phyloP scores from a whole-genome alignment of 2,888 invertebrate genomes.

The Chaitophorus viminalis region DNA sequence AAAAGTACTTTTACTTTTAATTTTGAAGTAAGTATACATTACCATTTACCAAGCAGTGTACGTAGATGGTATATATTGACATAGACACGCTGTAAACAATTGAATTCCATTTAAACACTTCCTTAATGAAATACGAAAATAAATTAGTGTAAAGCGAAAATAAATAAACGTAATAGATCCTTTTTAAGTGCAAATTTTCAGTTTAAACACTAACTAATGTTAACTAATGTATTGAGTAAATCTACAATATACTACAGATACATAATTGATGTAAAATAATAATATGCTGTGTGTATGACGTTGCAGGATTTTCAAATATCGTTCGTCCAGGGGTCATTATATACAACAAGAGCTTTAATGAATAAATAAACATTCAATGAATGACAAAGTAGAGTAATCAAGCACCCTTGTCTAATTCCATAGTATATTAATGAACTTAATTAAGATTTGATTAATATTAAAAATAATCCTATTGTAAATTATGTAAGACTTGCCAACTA shows the following conservation, averaged over 20 bases:
- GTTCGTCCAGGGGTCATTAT: conserved; percentile 13
- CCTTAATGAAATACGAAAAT: conserved; percentile 7
- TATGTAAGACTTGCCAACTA: neutral
- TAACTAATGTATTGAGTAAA: neutral
- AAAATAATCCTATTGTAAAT: neutral
- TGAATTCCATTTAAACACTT: neutral
- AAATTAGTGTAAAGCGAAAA: conserved; percentile 3
- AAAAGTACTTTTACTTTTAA: neutral
- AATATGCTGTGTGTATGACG: neutral
- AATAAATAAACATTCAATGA: conserved; percentile 51
- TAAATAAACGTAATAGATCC: neutral
- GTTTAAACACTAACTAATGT: neutral
- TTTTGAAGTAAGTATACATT: neutral
- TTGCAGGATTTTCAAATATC: conserved; percentile 10
- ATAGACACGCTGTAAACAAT: neutral
- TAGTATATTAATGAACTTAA: conserved; percentile 22
- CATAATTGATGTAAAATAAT: neutral
- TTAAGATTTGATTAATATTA: conserved; percentile 34
- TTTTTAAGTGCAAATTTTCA: neutral
- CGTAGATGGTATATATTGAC: neutral
- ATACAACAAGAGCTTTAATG: conserved; percentile 13
- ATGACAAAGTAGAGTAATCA: conserved; percentile 47
- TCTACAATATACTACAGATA: neutral
- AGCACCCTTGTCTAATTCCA: conserved; percentile 3
- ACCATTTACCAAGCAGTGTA: neutral